Evolutionary conservation across 2,888 invertebrate species (phyloP).

Genomic region (Helobdella robusta): DNA sequence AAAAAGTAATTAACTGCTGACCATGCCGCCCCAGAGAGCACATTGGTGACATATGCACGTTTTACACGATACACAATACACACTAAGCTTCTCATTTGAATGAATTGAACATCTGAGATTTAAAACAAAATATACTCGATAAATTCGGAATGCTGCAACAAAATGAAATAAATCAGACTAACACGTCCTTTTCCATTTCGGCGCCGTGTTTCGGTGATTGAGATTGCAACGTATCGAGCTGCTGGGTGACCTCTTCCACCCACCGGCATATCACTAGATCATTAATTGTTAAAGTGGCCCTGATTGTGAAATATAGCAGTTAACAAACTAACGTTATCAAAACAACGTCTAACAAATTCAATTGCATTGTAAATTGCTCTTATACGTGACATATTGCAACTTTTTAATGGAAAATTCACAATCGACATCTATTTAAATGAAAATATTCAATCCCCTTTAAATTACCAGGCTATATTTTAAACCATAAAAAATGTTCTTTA

Average conservation of each 20-base stretch:
- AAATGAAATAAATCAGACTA: constrained; percentile 34
- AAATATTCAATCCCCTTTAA: too few relatives aligned
- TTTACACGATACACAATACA: constrained; percentile 82
- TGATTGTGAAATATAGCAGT: constrained; percentile 14
- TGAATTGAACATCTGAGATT: constrained; percentile 5
- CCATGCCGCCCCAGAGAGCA: constrained; percentile 79
- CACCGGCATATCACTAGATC: constrained; percentile 88
- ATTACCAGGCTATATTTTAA: too few relatives aligned
- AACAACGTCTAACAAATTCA: background rate
- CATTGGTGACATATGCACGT: constrained; percentile 84
- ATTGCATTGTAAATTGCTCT: too few relatives aligned
- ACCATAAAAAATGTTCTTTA: too few relatives aligned
- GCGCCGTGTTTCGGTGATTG: constrained; percentile 45
- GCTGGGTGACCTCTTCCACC: constrained; percentile 88
- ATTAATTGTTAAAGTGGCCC: constrained; percentile 71
- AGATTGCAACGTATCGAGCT: constrained; percentile 72
- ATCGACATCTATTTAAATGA: too few relatives aligned
- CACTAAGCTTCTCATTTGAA: constrained; percentile 71
- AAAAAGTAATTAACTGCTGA: constrained; percentile 35
- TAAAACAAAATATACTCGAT: too few relatives aligned
- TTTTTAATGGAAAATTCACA: too few relatives aligned
- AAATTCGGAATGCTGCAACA: too few relatives aligned
- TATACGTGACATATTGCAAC: too few relatives aligned
- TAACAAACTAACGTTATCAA: background rate
- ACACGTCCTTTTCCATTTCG: constrained; percentile 63